Percentiles rank a stretch among this genome's conserved stretches.
Conservation (phyloP, 2,113 vertebrate species). For the Cyprinus carpio region DNA sequence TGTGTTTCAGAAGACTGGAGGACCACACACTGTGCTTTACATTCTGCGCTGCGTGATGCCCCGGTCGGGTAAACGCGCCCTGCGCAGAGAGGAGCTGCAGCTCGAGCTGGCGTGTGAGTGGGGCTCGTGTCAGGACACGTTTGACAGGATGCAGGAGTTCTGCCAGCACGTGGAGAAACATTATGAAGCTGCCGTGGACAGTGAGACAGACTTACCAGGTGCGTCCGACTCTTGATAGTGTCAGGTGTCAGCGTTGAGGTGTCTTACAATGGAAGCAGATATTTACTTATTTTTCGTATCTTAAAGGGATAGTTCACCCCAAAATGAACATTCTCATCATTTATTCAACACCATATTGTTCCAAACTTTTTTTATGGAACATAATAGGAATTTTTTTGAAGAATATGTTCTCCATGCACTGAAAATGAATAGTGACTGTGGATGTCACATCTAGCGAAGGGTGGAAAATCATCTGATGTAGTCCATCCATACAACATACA, state of each 20-base stretch:
- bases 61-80: slow-evolving; percentile 72
- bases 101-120: slow-evolving; percentile 88
- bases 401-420: no score
- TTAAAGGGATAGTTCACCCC: not conserved
- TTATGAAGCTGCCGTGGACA: slow-evolving; percentile 69
- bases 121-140: slow-evolving; percentile 82
- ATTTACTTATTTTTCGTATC: not conserved
- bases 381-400: no score
- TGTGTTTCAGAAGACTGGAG: not conserved
- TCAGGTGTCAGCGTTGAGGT: not conserved
- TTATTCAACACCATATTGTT: not conserved
- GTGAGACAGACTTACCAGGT: slow-evolving; percentile 70
- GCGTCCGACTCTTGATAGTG: slow-evolving; percentile 34
- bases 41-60: slow-evolving; percentile 40
- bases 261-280: not conserved
- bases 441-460: no score
- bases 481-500: no score
- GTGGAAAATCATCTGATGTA: no score
- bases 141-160: slow-evolving; percentile 86
- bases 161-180: slow-evolving; percentile 85
- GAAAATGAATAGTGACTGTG: no score
- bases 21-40: slow-evolving; percentile 1
- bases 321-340: not conserved
- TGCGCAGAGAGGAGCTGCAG: slow-evolving; percentile 68
- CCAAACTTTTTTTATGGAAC: not conserved